These are phyloP conservation scores for Synergus laeviventris DNA, from an alignment of 2,888 invertebrate species.

Conservation along the genomic window DNA sequence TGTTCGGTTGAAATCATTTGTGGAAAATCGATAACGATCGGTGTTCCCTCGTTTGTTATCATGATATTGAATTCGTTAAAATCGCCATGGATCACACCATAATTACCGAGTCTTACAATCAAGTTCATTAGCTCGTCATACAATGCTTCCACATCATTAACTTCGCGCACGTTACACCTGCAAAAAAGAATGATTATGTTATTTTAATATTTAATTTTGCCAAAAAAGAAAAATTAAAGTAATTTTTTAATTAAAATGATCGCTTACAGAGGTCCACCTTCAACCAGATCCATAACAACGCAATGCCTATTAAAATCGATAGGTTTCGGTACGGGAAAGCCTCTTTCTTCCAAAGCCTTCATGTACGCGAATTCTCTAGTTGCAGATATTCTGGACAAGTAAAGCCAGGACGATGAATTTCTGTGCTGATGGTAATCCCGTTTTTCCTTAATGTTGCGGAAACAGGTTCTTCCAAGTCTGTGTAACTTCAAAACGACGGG, in stretches of 20 bases:
- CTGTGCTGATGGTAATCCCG: conserved; percentile 97
- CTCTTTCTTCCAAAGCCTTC: conserved; percentile 93
- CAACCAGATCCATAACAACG: conserved; percentile 95
- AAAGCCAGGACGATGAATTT: conserved; percentile 95
- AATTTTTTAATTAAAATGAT: conserved; percentile 1
- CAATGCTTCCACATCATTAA: conserved; percentile 84
- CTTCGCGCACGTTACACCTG: conserved; percentile 80
- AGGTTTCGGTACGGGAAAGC: conserved; percentile 96
- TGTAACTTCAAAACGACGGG: conserved; percentile 94
- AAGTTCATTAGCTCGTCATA: conserved; percentile 97
- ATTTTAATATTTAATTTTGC: neutral
- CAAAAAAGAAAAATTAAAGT: neutral
- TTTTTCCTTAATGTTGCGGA: conserved; percentile 96
- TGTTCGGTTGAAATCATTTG: conserved; percentile 99
- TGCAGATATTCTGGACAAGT: conserved; percentile 96
- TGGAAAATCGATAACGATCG: conserved; percentile 97
- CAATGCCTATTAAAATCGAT: conserved; percentile 97
- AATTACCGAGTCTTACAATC: conserved; percentile 92
- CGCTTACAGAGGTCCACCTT: conserved; percentile 88
- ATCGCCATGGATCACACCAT: conserved; percentile 98
- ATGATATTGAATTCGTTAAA: conserved; percentile 99
- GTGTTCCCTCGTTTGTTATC: conserved; percentile 86
- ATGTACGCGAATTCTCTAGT: conserved; percentile 98
- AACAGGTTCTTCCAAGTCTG: conserved; percentile 95
- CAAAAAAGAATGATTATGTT: conserved; percentile 42